A percentile compares a stretch with the other conserved stretches of the same genome.
These are phyloP conservation scores for Vulpes lagopus DNA, from an alignment of 2,113 vertebrate species.

Conservation along the genomic window DNA sequence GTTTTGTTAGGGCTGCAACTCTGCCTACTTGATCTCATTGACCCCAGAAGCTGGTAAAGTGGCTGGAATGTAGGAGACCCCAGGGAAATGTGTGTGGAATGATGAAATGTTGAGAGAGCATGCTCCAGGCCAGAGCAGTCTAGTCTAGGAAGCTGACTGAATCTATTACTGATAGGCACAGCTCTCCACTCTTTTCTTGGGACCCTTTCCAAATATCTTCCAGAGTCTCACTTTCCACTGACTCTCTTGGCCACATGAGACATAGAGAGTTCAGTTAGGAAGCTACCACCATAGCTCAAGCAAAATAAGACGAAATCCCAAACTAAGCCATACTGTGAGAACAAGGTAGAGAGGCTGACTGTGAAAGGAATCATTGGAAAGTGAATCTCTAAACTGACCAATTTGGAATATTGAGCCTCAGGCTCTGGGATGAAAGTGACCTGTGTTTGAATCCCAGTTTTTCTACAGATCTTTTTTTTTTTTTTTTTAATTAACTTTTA, in stretches of 20 bases:
- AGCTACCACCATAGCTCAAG: background rate
- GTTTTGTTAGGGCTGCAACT: background rate
- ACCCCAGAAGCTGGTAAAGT: background rate
- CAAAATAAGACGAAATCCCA: background rate
- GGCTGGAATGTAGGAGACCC: background rate
- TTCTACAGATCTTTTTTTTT: background rate
- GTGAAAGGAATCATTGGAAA: background rate
- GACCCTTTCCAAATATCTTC: background rate
- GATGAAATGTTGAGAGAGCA: background rate
- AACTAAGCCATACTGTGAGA: background rate
- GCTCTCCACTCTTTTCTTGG: background rate
- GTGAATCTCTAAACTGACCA: background rate
- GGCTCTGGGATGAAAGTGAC: background rate
- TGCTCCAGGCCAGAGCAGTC: background rate
- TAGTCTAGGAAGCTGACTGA: background rate
- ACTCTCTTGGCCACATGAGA: background rate
- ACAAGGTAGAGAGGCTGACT: accelerated
- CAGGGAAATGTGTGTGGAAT: background rate
- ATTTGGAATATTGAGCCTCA: background rate
- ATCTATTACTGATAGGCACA: background rate
- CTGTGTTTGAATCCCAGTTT: background rate
- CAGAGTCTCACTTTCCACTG: background rate
- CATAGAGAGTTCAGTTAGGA: background rate
- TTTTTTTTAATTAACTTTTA: no score
- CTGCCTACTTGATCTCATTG: background rate